Percentiles rank a stretch among this genome's conserved stretches.
phyloP scores from a whole-genome alignment of 2,113 vertebrate species.

The Chascanopsetta lugubris region DNA sequence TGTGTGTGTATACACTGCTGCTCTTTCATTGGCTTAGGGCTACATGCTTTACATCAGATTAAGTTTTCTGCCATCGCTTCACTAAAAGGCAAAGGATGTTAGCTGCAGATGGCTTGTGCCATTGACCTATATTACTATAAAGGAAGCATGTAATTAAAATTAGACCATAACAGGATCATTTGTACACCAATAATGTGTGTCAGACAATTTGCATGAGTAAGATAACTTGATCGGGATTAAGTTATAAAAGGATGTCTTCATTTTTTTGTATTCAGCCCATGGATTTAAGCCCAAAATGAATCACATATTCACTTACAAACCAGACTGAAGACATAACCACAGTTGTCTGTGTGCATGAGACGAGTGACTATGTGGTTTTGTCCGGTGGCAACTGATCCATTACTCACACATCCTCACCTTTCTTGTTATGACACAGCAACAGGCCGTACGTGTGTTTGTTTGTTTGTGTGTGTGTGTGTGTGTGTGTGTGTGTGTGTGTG shows the following conservation, averaged over 20 bases:
- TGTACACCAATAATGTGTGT: too few relatives aligned
- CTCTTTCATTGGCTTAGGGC: neutral
- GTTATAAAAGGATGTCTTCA: too few relatives aligned
- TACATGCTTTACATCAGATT: neutral
- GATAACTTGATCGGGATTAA: too few relatives aligned
- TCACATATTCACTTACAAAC: too few relatives aligned
- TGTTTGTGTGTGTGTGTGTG: too few relatives aligned
- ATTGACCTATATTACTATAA: neutral
- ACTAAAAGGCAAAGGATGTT: neutral
- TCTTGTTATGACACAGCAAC: slow-evolving; percentile 13
- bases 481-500: slow-evolving; percentile 14
- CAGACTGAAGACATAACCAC: too few relatives aligned
- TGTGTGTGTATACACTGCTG: neutral
- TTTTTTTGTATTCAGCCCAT: too few relatives aligned
- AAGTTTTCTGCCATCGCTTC: too few relatives aligned
- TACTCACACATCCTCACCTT: slow-evolving; percentile 23
- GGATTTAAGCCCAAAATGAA: too few relatives aligned
- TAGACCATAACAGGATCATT: neutral
- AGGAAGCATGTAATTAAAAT: neutral
- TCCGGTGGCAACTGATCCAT: slow-evolving; percentile 14
- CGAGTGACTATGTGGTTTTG: slow-evolving; percentile 14
- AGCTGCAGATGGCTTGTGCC: neutral
- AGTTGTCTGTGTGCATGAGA: neutral
- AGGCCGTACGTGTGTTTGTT: slow-evolving; percentile 10
- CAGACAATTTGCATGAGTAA: too few relatives aligned